Evolutionary conservation across 1,140 invertebrate genomes (phyloP).

Genomic region (Calliphora vicina): DNA sequence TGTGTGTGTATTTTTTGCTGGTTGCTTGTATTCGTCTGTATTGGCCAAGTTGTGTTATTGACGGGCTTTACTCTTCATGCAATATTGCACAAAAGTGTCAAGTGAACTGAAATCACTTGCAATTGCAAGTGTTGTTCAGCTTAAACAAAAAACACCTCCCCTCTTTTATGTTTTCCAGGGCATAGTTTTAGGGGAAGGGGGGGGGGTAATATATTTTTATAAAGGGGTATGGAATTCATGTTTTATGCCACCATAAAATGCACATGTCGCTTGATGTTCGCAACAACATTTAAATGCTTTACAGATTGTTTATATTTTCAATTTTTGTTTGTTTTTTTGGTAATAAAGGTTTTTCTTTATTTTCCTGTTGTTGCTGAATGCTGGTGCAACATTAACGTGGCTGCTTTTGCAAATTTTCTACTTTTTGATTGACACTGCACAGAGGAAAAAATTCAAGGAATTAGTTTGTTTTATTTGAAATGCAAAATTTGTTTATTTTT

Average conservation of each 20-base stretch:
- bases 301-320: conserved; percentile 52
- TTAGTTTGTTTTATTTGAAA: not conserved
- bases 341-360: not conserved
- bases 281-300: conserved; percentile 61
- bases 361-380: not conserved
- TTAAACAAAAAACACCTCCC: not conserved
- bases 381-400: not conserved
- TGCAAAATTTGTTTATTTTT: too few species aligned
- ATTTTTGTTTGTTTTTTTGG: not conserved
- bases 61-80: not conserved
- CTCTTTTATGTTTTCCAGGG: not conserved
- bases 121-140: conserved; percentile 18
- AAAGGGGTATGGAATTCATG: not conserved
- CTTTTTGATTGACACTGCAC: not conserved
- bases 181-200: not conserved
- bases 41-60: not conserved
- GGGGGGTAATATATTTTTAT: not conserved
- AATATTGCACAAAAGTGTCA: conserved; percentile 13
- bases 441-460: not conserved
- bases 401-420: not conserved
- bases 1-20: not conserved
- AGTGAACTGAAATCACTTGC: conserved; percentile 22
- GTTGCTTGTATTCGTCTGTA: too few species aligned
- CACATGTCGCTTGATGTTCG: conserved; percentile 60
- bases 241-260: conserved; percentile 54